These are phyloP conservation scores for Euphonia xanthogaster DNA, from an alignment of 2,797 vertebrate genomes.

Conservation along the genomic window DNA sequence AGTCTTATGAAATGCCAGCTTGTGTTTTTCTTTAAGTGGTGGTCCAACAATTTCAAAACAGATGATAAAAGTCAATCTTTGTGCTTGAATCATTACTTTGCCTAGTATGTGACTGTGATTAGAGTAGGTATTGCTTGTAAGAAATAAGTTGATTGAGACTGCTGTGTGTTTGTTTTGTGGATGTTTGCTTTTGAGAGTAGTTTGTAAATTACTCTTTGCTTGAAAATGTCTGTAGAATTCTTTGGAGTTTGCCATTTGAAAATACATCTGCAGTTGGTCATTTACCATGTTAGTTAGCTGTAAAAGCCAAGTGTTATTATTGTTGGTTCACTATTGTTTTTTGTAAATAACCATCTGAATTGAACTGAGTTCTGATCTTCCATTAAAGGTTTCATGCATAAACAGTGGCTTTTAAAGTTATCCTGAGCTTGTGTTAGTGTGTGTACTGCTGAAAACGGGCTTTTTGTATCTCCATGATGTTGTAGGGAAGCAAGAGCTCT, in stretches of 20 bases:
- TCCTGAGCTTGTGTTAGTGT: fast-evolving
- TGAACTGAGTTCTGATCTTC: not conserved
- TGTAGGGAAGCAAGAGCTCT: not conserved
- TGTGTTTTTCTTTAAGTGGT: constrained; percentile 7
- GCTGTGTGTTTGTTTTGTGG: not conserved
- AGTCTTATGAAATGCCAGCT: constrained; percentile 31
- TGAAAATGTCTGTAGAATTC: not conserved
- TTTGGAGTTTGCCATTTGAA: not conserved
- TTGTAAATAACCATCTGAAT: not conserved
- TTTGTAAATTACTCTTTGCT: not conserved
- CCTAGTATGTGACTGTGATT: not conserved
- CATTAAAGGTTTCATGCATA: not conserved
- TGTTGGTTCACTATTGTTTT: not conserved
- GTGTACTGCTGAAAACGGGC: not conserved
- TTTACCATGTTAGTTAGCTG: not conserved
- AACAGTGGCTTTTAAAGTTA: not conserved
- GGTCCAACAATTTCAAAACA: constrained; percentile 50
- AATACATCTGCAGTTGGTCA: not conserved
- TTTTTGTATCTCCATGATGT: not conserved
- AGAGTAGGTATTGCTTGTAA: not conserved
- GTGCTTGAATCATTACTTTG: not conserved
- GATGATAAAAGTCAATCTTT: constrained; percentile 17
- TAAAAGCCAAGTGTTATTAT: not conserved
- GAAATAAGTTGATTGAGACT: not conserved
- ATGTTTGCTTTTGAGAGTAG: not conserved